Percentiles rank a stretch among this genome's conserved stretches.
Conservation (phyloP, 2,888 invertebrate genomes). For the Lagria hirta region DNA sequence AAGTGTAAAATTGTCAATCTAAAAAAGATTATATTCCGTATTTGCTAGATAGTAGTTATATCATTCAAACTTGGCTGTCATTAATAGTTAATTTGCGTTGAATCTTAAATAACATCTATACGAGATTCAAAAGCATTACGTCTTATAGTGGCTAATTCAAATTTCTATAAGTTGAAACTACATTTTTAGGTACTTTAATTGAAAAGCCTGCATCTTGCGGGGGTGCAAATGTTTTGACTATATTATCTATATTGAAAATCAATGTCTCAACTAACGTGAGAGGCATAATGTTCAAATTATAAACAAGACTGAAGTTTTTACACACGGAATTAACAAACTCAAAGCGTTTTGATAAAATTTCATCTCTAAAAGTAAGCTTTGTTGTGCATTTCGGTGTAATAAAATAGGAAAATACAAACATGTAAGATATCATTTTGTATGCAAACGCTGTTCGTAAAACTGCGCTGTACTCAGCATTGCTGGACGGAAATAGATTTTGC, state of each 20-base stretch:
- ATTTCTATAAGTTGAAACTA: slow-evolving; percentile 16
- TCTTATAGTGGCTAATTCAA: slow-evolving; percentile 13
- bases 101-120: slow-evolving; percentile 15
- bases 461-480: slow-evolving; percentile 17
- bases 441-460: slow-evolving; percentile 20
- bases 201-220: slow-evolving; percentile 3
- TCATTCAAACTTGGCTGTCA: too few relatives aligned
- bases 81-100: slow-evolving; percentile 15
- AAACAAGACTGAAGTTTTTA: too few relatives aligned
- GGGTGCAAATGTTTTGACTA: slow-evolving; percentile 4
- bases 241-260: not conserved
- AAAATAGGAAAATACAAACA: slow-evolving; percentile 18
- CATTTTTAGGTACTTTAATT: slow-evolving; percentile 9
- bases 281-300: slow-evolving; percentile 8
- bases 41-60: too few relatives aligned
- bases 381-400: slow-evolving; percentile 16
- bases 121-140: slow-evolving; percentile 3
- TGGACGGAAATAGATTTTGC: slow-evolving; percentile 24
- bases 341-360: too few relatives aligned
- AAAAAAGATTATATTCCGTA: too few relatives aligned
- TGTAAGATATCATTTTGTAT: slow-evolving; percentile 25
- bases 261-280: slow-evolving; percentile 1
- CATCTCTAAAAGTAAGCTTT: too few relatives aligned
- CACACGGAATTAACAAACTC: slow-evolving; percentile 16
- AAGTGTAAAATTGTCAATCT: too few relatives aligned